Evolutionary conservation across 2,797 vertebrate species (phyloP).

Genomic region (Galaxias olidus): DNA sequence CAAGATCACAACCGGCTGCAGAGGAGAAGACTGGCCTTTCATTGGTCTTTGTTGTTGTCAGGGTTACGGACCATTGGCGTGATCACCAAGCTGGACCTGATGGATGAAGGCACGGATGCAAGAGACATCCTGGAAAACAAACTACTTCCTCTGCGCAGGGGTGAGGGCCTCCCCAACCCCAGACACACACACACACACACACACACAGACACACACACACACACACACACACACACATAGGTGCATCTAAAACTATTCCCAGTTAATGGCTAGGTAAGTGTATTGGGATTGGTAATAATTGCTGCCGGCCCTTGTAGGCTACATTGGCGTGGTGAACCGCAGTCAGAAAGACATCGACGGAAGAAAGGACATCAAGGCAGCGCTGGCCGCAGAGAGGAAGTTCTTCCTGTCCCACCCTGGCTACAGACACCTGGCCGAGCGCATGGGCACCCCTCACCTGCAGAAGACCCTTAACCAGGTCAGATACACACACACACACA

Average conservation of each 20-base stretch:
- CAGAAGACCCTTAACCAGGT: constrained; percentile 95
- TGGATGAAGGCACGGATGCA: constrained; percentile 96
- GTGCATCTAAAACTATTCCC: no score
- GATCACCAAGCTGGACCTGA: constrained; percentile 95
- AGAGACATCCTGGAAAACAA: constrained; percentile 94
- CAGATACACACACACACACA: not conserved
- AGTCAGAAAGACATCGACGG: constrained; percentile 99
- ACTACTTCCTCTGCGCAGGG: constrained; percentile 88
- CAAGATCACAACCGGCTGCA: not conserved
- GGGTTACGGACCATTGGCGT: constrained; percentile 93
- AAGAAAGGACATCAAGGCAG: constrained; percentile 90
- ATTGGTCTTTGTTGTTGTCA: constrained; percentile 44
- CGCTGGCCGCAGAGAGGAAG: constrained; percentile 92
- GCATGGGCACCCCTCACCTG: constrained; percentile 91
- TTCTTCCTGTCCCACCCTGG: constrained; percentile 95
- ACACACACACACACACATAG: constrained; percentile 2
- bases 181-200: not conserved
- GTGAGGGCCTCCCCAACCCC: no score
- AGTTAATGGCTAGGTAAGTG: no score
- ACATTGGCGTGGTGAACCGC: constrained; percentile 95
- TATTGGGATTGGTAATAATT: not conserved
- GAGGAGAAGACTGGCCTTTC: not conserved
- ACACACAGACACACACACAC: constrained; percentile 7
- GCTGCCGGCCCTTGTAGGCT: constrained; percentile 70
- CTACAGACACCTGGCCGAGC: constrained; percentile 92